Evolutionary conservation across 2,888 invertebrate species (phyloP), one percentile per base, ranked within the genome.

Genomic region (Scaptomyza caliginosa): DNA sequence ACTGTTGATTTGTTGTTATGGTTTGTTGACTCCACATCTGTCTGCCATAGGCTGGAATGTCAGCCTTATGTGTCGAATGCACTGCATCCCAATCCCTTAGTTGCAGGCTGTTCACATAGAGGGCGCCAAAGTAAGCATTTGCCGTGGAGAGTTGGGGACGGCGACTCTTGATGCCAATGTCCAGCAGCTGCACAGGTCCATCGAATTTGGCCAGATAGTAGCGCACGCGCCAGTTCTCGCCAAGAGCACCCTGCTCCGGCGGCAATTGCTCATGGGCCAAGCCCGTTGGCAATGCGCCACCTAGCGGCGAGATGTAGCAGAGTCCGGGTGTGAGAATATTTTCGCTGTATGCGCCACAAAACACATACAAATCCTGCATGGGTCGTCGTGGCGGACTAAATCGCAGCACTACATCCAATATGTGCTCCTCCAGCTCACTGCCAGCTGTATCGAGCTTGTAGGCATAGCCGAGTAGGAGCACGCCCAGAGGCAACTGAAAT

Each of bases 381-480:
- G 68, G 60, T 1, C 67, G 21, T 0, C 10, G 38, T 6, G 17
- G 30, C 4, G 54, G 16, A 28, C 64, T 72, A 32, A 88, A 68
- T 2, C 90, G 72, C 38, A 90, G 19, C 23, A 90, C 75, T 17
- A 89, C 82, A 58, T 91, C 90, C 21, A 91, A 54, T 11, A 86
- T 77, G 3, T 88, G 84, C 45, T 78, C 54, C 0, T 13, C 28
- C 7, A n/a, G n/a, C 8, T 36, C 38, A 0, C 11, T 40, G 0
- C 34, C 10, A 2, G 59, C 34, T 21, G 32, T 6, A 13, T 11
- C 21, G 3, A 88, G 6, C 60, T 89, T 89, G 50, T 71, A 90
- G 8, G 90, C 90, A 63, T 90, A 91, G 6, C 89, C 86, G 51
- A 90, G 77, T 0, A 91, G 78, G 3, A 91, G 63, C 0, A 89